These are phyloP conservation scores for Smittia aterrima DNA, from an alignment of 2,888 invertebrate genomes.

Conservation along the genomic window DNA sequence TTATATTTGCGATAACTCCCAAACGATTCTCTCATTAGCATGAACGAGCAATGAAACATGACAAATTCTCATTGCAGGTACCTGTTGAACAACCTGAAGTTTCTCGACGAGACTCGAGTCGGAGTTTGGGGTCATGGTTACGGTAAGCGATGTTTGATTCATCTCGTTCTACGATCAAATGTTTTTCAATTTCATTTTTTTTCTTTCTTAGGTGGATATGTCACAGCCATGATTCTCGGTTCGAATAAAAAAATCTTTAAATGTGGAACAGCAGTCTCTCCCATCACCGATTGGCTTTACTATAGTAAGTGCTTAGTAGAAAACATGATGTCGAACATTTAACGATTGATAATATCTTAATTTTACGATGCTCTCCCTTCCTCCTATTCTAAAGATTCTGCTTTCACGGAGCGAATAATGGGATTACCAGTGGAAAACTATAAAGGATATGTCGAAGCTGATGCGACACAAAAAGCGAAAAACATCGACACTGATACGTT, in stretches of 20 bases:
- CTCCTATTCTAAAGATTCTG: constrained; percentile 67
- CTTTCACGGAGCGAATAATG: constrained; percentile 91
- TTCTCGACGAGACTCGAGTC: constrained; percentile 80
- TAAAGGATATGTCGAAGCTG: constrained; percentile 88
- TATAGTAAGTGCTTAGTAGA: constrained; percentile 70
- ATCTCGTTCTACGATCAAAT: no score
- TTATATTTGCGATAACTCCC: no score
- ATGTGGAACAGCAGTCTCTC: constrained; percentile 91
- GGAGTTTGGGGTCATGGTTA: constrained; percentile 98
- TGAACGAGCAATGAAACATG: not conserved
- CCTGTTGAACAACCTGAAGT: constrained; percentile 76
- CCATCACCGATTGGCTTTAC: constrained; percentile 93
- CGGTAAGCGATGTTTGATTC: constrained; percentile 58
- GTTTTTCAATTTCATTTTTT: no score
- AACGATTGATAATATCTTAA: constrained; percentile 32
- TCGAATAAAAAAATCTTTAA: constrained; percentile 84
- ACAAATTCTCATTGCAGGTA: constrained; percentile 56
- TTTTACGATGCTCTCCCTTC: constrained; percentile 27
- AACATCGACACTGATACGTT: constrained; percentile 85
- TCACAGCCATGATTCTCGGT: constrained; percentile 87
- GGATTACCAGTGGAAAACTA: constrained; percentile 85
- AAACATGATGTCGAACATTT: constrained; percentile 37
- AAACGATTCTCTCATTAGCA: no score
- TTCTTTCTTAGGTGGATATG: constrained; percentile 64
- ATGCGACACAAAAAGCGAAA: constrained; percentile 82